Evolutionary conservation across 2,113 vertebrate species (phyloP).

Genomic region (Aspiorhynchus laticeps): DNA sequence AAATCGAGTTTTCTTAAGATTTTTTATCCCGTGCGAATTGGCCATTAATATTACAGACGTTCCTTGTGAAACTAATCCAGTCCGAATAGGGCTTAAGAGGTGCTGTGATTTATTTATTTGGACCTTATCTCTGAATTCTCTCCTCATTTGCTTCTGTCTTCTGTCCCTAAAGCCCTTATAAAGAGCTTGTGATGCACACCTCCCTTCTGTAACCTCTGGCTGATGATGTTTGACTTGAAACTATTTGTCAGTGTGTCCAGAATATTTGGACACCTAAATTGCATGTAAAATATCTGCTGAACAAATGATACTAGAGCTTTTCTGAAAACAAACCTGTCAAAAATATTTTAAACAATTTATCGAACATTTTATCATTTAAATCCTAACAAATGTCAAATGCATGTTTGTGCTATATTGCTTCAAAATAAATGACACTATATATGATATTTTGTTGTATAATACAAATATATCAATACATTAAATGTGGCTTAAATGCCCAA

Average conservation of each 20-base stretch:
- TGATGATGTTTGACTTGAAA: conserved; percentile 19
- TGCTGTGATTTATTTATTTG: background rate
- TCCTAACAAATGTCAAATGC: background rate
- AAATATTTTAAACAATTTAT: background rate
- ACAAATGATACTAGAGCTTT: background rate
- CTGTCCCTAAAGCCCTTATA: background rate
- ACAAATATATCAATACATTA: background rate
- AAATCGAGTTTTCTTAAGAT: too few relatives aligned
- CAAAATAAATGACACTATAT: background rate
- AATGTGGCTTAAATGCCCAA: background rate
- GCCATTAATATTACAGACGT: too few relatives aligned
- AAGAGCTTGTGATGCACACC: background rate
- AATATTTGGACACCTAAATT: background rate
- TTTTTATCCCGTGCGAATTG: too few relatives aligned
- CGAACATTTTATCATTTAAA: background rate
- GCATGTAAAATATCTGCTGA: background rate
- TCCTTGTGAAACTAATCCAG: too few relatives aligned
- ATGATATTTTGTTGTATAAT: background rate
- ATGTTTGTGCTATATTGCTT: background rate
- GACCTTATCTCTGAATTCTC: conserved; percentile 2
- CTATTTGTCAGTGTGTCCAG: background rate
- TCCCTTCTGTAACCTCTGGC: conserved; percentile 5
- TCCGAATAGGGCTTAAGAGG: too few relatives aligned
- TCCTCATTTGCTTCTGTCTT: background rate
- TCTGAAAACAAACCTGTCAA: background rate